Conservation (phyloP, 1,140 invertebrate genomes). For the Pogonognathellus flavescens region DNA sequence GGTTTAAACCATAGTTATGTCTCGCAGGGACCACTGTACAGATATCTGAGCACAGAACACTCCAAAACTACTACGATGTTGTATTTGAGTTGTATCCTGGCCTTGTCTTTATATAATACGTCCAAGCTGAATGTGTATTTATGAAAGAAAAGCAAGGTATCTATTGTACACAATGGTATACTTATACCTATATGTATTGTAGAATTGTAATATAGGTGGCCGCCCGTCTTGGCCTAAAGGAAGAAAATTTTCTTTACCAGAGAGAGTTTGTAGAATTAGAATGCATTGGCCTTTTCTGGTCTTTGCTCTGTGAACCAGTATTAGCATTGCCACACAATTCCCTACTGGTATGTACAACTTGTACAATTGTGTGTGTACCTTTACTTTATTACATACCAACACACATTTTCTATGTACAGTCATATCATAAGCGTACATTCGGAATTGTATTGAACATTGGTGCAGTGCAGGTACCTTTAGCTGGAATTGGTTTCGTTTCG, state of each 20-base stretch:
- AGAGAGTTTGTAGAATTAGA: neutral
- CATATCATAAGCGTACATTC: neutral
- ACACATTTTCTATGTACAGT: neutral
- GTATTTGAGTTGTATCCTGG: no score
- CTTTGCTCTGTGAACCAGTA: neutral
- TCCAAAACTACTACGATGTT: no score
- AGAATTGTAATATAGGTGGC: neutral
- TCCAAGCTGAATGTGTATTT: neutral
- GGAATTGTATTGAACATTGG: constrained; percentile 11
- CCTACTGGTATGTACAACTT: neutral
- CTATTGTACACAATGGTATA: neutral
- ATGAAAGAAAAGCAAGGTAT: neutral
- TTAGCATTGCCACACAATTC: constrained; percentile 19
- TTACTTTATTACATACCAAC: neutral
- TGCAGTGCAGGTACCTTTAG: constrained; percentile 32
- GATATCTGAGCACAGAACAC: no score
- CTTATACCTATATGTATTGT: neutral
- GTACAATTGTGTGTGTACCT: neutral
- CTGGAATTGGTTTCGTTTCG: constrained; percentile 15
- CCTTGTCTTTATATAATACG: no score
- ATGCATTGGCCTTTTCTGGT: neutral
- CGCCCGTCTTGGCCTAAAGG: constrained; percentile 14
- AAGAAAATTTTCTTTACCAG: constrained; percentile 1
- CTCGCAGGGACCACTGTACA: no score
- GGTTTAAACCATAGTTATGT: neutral